These are phyloP conservation scores for Cyrtonyx montezumae DNA, from an alignment of 2,113 vertebrate genomes.

Conservation along the genomic window DNA sequence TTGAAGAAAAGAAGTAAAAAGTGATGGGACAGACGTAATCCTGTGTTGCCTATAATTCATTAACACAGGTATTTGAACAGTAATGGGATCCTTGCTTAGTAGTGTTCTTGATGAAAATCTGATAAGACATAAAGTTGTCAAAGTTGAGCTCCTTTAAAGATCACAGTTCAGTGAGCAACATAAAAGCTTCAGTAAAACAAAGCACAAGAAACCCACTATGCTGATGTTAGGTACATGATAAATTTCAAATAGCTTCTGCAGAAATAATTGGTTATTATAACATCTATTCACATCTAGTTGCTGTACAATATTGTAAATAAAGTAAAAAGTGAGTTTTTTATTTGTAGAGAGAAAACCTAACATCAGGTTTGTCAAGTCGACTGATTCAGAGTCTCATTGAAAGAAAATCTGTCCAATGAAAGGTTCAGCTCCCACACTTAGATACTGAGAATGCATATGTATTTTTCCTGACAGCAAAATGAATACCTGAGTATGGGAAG, in stretches of 20 bases:
- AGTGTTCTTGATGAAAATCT: constrained; percentile 41
- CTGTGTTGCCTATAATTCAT: background rate
- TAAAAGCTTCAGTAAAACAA: constrained; percentile 55
- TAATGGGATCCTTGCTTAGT: background rate
- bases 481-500: background rate
- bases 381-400: background rate
- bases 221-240: background rate
- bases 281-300: constrained; percentile 10
- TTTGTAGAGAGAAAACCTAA: background rate
- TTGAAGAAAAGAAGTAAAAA: background rate
- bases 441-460: fast-evolving
- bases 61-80: constrained; percentile 20
- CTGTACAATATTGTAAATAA: background rate
- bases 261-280: constrained; percentile 28
- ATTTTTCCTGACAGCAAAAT: background rate
- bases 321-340: constrained; percentile 22
- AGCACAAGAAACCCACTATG: constrained; percentile 8
- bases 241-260: constrained; percentile 3
- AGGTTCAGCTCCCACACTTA: background rate
- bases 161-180: constrained; percentile 57
- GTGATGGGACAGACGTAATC: background rate
- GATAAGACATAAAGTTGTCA: constrained; percentile 41
- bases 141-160: constrained; percentile 52
- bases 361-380: constrained; percentile 21
- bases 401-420: background rate